These are phyloP conservation scores for Baccha elongata DNA, from an alignment of 2,888 invertebrate genomes.

Conservation along the genomic window DNA sequence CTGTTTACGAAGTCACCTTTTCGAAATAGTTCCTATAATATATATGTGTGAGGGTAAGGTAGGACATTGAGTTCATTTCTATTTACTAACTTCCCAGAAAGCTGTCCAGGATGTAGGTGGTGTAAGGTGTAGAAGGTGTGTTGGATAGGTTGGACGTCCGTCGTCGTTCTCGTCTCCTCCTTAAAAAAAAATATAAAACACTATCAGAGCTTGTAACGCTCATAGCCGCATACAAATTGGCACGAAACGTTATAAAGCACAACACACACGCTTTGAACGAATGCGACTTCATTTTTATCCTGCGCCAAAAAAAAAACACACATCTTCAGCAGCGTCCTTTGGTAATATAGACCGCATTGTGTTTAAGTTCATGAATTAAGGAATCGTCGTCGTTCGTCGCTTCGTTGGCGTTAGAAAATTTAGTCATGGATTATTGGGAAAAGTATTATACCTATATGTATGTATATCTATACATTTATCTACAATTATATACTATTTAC, in stretches of 20 bases:
- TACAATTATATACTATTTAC: background rate
- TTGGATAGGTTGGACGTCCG: constrained; percentile 12
- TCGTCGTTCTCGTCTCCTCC: constrained; percentile 29
- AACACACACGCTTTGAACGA: constrained; percentile 31
- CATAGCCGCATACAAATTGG: constrained; percentile 43
- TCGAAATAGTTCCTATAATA: background rate
- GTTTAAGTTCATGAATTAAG: constrained; percentile 24
- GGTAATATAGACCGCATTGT: constrained; percentile 6
- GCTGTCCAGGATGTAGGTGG: constrained; percentile 5
- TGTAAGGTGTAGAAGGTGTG: constrained; percentile 41
- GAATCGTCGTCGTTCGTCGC: constrained; percentile 14
- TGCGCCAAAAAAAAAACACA: constrained; percentile 39
- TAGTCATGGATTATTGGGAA: constrained; percentile 21
- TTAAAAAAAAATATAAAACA: constrained; percentile 47
- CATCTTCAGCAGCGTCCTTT: constrained; percentile 27
- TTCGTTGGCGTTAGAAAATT: constrained; percentile 15
- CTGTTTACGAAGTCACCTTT: constrained; percentile 33
- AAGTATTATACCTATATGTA: background rate
- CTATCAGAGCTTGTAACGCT: constrained; percentile 43
- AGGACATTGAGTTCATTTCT: constrained; percentile 40
- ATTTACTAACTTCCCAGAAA: constrained; percentile 39
- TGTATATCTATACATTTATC: background rate
- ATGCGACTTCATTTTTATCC: constrained; percentile 33
- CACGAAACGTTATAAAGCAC: constrained; percentile 53
- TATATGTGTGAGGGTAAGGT: background rate